phyloP scores from a whole-genome alignment of 2,113 vertebrate genomes.

The Melanerpes aurifrons region DNA sequence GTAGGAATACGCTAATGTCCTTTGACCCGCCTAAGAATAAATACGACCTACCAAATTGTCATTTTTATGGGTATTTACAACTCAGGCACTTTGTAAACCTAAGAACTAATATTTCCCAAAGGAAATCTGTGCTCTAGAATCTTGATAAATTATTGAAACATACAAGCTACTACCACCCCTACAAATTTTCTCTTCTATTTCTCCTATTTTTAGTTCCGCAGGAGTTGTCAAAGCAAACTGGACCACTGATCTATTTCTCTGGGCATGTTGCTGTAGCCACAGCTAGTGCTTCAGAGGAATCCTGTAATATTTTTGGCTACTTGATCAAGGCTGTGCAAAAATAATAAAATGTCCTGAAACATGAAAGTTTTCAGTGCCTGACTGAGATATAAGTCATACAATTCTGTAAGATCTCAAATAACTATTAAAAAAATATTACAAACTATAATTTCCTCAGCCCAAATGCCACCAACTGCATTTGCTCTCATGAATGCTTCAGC shows the following conservation, averaged over 20 bases:
- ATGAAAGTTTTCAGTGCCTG: background rate
- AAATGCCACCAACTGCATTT: conserved; percentile 24
- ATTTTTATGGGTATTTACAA: conserved; percentile 83
- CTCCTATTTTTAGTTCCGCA: conserved; percentile 35
- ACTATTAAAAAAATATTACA: background rate
- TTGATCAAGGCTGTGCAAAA: background rate
- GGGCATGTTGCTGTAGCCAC: background rate
- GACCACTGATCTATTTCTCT: background rate
- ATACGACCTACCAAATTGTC: conserved; percentile 78
- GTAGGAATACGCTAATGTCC: conserved; percentile 71
- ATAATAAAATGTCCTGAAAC: background rate
- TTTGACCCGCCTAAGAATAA: conserved; percentile 77
- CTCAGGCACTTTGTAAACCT: conserved; percentile 79
- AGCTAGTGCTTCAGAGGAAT: background rate
- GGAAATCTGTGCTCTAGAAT: conserved; percentile 75
- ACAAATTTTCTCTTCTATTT: conserved; percentile 43
- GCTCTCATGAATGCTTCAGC: background rate
- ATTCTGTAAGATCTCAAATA: conserved; percentile 1
- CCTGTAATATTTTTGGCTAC: background rate
- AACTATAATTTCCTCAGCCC: background rate
- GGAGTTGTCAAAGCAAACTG: background rate
- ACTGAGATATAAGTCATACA: background rate
- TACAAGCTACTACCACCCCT: conserved; percentile 43
- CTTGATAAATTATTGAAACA: conserved; percentile 76
- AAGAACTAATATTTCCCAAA: conserved; percentile 79